Percentiles rank a stretch among this genome's conserved stretches.
These are phyloP conservation scores for Enteromius trimaculatus DNA, from an alignment of 2,797 vertebrate genomes.

Conservation along the genomic window DNA sequence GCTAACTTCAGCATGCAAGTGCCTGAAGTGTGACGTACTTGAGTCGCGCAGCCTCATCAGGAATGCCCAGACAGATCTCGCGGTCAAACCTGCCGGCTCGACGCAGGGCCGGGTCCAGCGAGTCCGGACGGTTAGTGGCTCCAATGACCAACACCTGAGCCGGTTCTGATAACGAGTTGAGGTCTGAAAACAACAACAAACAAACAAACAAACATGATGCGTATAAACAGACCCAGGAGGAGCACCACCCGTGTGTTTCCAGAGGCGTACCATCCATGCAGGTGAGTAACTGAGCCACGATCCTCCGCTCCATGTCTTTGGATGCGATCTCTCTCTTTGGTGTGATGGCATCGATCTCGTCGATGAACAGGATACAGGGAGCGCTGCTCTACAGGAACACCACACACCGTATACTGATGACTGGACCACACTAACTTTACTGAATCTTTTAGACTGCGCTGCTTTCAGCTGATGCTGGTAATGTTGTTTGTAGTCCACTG, in stretches of 20 bases:
- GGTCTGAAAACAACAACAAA: constrained; percentile 73
- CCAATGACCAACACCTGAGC: constrained; percentile 92
- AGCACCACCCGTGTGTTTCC: background rate
- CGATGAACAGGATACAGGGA: constrained; percentile 94
- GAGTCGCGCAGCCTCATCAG: constrained; percentile 87
- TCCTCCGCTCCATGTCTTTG: constrained; percentile 97
- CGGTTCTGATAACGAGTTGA: constrained; percentile 80
- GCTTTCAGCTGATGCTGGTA: background rate
- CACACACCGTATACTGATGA: background rate
- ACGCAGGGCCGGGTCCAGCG: constrained; percentile 91
- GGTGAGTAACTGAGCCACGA: constrained; percentile 95
- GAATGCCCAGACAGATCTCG: constrained; percentile 95
- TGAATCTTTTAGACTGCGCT: background rate
- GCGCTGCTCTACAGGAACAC: constrained; percentile 79
- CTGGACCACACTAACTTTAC: background rate
- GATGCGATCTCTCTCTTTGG: constrained; percentile 95
- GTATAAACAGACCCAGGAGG: background rate
- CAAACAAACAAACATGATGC: background rate
- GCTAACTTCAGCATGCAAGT: too few relatives aligned
- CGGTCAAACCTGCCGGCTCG: constrained; percentile 93
- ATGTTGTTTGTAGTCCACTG: background rate
- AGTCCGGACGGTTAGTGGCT: constrained; percentile 94
- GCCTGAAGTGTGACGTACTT: constrained; percentile 80
- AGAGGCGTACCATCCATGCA: constrained; percentile 91
- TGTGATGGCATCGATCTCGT: constrained; percentile 96